phyloP scores from a whole-genome alignment of 2,113 vertebrate species.

The Porphyrio hochstetteri region DNA sequence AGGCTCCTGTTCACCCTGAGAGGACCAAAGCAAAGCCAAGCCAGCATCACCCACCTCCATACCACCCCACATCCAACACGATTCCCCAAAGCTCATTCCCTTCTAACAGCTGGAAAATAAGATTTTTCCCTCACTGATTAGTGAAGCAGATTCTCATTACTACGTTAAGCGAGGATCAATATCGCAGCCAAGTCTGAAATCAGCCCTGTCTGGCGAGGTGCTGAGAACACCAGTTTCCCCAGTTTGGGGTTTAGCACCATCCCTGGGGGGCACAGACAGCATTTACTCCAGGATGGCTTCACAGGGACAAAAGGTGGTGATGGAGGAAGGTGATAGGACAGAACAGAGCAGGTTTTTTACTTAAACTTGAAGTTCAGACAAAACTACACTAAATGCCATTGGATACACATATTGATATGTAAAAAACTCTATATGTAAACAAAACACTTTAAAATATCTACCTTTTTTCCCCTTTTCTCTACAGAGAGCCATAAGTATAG shows the following conservation, averaged over 20 bases:
- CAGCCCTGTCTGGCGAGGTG: not conserved
- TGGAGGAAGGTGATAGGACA: not conserved
- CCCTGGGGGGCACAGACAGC: accelerated
- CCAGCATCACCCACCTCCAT: not conserved
- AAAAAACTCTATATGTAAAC: not conserved
- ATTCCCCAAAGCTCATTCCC: not conserved
- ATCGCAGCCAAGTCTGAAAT: slow-evolving; percentile 8
- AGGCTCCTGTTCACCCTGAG: not conserved
- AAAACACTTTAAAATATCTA: not conserved
- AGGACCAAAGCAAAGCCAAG: not conserved
- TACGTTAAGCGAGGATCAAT: slow-evolving; percentile 36
- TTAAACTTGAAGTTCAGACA: not conserved
- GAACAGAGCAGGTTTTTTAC: not conserved
- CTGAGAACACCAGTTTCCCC: not conserved
- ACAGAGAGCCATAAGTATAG: not conserved
- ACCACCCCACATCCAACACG: not conserved
- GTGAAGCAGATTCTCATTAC: slow-evolving; percentile 48
- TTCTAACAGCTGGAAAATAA: slow-evolving; percentile 32
- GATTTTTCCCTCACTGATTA: slow-evolving; percentile 39
- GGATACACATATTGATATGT: too few species aligned
- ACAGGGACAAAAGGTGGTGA: not conserved
- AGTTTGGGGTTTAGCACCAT: not conserved
- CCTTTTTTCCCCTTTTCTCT: not conserved
- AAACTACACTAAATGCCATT: not conserved
- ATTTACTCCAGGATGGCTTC: not conserved